Percentiles rank a stretch among this genome's conserved stretches.
Conservation (phyloP, 2,797 vertebrate species). For the Cyclopterus lumpus region DNA sequence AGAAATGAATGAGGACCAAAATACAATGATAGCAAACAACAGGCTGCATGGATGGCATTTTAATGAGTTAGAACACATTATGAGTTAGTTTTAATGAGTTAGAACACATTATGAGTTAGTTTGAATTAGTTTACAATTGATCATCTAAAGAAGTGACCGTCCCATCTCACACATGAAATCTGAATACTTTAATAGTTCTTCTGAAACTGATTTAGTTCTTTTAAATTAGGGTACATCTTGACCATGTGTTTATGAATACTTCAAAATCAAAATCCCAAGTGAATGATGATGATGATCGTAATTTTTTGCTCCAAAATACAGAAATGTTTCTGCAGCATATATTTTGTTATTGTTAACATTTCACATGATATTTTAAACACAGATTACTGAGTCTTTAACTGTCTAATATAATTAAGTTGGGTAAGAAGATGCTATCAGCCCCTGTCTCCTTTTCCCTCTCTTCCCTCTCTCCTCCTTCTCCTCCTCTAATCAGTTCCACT, state of each 20-base stretch:
- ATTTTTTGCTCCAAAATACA: constrained; percentile 30
- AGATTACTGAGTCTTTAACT: constrained; percentile 65
- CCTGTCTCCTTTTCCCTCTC: constrained; percentile 76
- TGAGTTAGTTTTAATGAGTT: too few relatives aligned
- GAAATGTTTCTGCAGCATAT: constrained; percentile 39
- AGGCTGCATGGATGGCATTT: background rate
- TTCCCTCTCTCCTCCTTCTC: constrained; percentile 58
- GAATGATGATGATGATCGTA: constrained; percentile 12
- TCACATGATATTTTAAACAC: constrained; percentile 55
- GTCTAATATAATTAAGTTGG: constrained; percentile 79
- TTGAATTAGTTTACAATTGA: background rate
- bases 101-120: background rate
- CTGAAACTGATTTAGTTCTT: background rate
- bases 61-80: background rate
- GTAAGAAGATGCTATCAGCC: constrained; percentile 84
- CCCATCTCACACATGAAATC: background rate
- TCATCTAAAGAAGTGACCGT: background rate
- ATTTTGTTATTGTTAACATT: constrained; percentile 68
- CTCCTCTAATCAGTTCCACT: constrained; percentile 82
- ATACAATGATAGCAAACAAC: background rate
- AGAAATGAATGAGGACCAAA: background rate
- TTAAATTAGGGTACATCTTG: background rate
- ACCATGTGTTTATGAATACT: constrained; percentile 8
- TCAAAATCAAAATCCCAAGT: constrained; percentile 14
- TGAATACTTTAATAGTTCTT: background rate